These are phyloP conservation scores for Eclectus roratus DNA, from an alignment of 2,113 vertebrate species.

Conservation along the genomic window DNA sequence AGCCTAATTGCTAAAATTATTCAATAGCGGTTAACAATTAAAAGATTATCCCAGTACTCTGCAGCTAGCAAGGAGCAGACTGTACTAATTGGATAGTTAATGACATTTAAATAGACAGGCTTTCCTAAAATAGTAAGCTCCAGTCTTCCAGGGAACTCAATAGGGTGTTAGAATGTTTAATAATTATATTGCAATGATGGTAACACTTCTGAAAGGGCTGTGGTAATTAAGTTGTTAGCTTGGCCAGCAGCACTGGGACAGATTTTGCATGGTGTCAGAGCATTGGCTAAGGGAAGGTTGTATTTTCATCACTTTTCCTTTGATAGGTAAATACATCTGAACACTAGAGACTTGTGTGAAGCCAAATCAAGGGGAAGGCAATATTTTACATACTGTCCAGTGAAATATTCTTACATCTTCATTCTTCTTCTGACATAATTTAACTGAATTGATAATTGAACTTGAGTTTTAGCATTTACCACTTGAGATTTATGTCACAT, in stretches of 20 bases:
- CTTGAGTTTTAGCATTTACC: neutral
- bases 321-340: neutral
- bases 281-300: neutral
- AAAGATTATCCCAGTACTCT: slow-evolving; percentile 15
- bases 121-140: slow-evolving; percentile 42
- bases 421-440: neutral
- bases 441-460: neutral
- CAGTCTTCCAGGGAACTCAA: neutral
- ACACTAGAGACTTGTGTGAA: neutral
- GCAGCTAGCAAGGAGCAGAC: slow-evolving; percentile 25
- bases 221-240: neutral
- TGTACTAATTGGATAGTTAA: slow-evolving; percentile 54
- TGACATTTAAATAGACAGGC: slow-evolving; percentile 41
- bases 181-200: neutral
- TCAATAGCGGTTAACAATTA: neutral
- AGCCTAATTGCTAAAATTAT: slow-evolving; percentile 10
- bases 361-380: no score
- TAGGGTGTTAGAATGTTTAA: slow-evolving; percentile 7
- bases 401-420: neutral
- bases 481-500: neutral
- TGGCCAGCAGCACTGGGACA: neutral
- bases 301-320: neutral
- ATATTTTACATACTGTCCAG: neutral
- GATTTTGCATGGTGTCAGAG: neutral
- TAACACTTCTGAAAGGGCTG: neutral